Conservation (phyloP, 1,140 invertebrate genomes). For the Eulimnadia texana region DNA sequence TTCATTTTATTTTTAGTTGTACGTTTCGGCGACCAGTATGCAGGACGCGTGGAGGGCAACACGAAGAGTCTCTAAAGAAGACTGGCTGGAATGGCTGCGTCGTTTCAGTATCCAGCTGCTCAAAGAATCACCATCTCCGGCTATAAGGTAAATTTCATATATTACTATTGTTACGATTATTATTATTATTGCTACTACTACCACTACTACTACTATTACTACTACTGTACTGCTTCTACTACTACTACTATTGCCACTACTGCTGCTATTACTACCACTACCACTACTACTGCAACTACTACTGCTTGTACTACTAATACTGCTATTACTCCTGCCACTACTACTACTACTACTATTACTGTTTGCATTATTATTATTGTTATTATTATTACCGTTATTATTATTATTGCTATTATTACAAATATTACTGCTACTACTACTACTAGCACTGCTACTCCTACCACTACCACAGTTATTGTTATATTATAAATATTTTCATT, state of each 20-base stretch:
- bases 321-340: too few species aligned
- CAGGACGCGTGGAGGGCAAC: constrained; percentile 81
- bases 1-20: constrained; percentile 40
- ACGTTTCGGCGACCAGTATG: constrained; percentile 65
- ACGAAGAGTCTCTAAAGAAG: constrained; percentile 83
- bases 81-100: constrained; percentile 95
- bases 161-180: not conserved
- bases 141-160: constrained; percentile 41
- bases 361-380: too few species aligned
- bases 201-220: not conserved
- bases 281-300: constrained; percentile 2
- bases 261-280: not conserved
- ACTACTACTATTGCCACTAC: too few species aligned
- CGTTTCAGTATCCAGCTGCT: constrained; percentile 81
- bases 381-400: too few species aligned
- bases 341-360: not conserved
- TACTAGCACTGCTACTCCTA: not conserved
- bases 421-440: not conserved
- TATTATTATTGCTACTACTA: constrained; percentile 7
- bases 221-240: constrained; percentile 8
- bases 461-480: not conserved
- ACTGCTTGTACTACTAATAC: too few species aligned
- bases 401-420: too few species aligned
- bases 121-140: constrained; percentile 89
- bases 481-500: not conserved